A percentile compares a stretch with the other conserved stretches of the same genome.
These are phyloP conservation scores for Oryzias dopingdopingensis DNA, from an alignment of 2,797 vertebrate genomes.

Conservation along the genomic window DNA sequence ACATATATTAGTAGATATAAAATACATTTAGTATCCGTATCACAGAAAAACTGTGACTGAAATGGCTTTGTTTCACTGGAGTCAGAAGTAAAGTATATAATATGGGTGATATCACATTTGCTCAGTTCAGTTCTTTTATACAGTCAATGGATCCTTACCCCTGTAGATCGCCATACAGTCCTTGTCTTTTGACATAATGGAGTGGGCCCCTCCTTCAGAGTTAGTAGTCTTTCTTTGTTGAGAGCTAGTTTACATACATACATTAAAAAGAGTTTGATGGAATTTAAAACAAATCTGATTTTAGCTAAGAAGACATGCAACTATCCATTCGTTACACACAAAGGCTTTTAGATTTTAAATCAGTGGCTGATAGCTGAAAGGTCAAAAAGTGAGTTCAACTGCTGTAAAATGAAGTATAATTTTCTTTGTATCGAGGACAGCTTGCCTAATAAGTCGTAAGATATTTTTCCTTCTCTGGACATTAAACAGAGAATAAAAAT, in stretches of 20 bases:
- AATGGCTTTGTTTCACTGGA: no score
- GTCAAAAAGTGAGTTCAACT: constrained; percentile 8
- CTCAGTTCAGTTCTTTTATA: no score
- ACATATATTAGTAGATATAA: no score
- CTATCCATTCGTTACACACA: constrained; percentile 27
- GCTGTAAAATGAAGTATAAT: constrained; percentile 40
- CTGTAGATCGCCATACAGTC: no score
- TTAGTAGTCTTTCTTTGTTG: no score
- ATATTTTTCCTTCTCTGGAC: constrained; percentile 54
- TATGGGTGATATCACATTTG: no score
- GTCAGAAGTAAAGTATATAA: no score
- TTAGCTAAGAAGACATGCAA: constrained; percentile 23
- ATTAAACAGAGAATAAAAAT: constrained; percentile 59
- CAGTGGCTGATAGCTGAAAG: constrained; percentile 13
- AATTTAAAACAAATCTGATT: constrained; percentile 21
- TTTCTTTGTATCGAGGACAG: constrained; percentile 58
- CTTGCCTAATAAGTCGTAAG: constrained; percentile 63
- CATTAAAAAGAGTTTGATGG: constrained; percentile 23
- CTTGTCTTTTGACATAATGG: constrained; percentile 60
- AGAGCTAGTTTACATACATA: no score
- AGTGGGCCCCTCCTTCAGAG: constrained; percentile 19
- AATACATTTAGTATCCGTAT: no score
- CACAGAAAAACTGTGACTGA: no score
- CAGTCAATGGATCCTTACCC: no score
- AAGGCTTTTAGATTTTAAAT: constrained; percentile 9